Base-by-base conservation (phyloP, 2,797 vertebrate species). In the Poeciliopsis infans region DNA sequence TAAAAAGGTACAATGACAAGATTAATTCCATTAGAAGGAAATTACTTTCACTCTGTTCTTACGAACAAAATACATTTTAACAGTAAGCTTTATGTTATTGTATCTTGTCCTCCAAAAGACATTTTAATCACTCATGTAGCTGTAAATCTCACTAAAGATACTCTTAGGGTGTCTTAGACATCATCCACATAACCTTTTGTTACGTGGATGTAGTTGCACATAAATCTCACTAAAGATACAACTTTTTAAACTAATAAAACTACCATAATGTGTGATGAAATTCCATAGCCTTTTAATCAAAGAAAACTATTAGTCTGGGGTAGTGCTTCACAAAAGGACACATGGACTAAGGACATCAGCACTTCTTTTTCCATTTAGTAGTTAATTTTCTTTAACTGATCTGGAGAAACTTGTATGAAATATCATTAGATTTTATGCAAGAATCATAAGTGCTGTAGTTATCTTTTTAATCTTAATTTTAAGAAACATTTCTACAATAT, bases 31-130 rank as follows among this genome's bases (percentile, higher is more conserved):
- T 46, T 55, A 36, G 31, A 70, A 20, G 51, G 13, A 15, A 36
- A 76, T 43, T 13, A 77, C 28, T 74, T 72, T 2, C 33, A 57
- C 72, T 28, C 47, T 70, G 72, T 59, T 45, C 36, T 15, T 64
- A 49, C 7, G 80, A 79, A 76, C 39, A 33, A 72, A 69, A 7
- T 74, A 3, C 64, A 83, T 61, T 80, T 5, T 69, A 72, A 75
- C 11, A 74, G 13, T 10, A 70, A 55, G 49, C 71, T 83, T 72
- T 4, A 8, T 59, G 46, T 43, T 84, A 49, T 20, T 31, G 79
- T 75, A 66, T 39, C 59, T 36, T 23, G 10, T 68, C 33, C 64
- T 41, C 4, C 33, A 66, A 36, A 68, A 68, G 20, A 39, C 39
- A 4, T 68, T 64, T 41, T 8, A 23, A 68, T 41, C 64, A 23